phyloP scores from a whole-genome alignment of 2,888 invertebrate species.

The Cheilosia variabilis region DNA sequence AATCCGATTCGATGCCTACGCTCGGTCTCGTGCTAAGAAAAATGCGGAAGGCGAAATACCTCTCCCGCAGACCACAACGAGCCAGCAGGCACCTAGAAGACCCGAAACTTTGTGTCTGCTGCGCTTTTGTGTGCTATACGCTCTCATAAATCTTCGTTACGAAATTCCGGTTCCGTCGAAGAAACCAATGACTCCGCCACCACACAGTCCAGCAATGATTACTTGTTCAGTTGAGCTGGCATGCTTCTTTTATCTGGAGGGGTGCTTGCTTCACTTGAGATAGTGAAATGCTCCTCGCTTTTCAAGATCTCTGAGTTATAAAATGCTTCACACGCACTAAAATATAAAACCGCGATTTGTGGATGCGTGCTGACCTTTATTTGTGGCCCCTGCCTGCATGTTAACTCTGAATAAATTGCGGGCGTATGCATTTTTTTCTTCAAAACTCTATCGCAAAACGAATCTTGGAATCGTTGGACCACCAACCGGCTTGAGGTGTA shows the following conservation, averaged over 20 bases:
- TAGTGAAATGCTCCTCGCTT: constrained; percentile 51
- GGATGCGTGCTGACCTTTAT: constrained; percentile 56
- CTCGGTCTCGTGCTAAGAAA: constrained; percentile 4
- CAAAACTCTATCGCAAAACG: constrained; percentile 8
- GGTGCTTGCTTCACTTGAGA: constrained; percentile 51
- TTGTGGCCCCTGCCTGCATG: constrained; percentile 27
- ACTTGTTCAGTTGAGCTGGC: neutral
- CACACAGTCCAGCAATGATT: neutral
- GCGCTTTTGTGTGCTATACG: constrained; percentile 15
- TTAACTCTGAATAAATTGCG: constrained; percentile 53
- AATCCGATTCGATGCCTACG: constrained; percentile 50
- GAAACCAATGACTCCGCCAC: no score
- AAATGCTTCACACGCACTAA: constrained; percentile 70
- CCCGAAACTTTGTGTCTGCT: constrained; percentile 35
- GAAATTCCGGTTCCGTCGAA: constrained; percentile 57
- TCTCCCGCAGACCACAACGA: neutral
- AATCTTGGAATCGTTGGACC: constrained; percentile 13
- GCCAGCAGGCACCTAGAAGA: constrained; percentile 16
- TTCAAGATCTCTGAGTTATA: constrained; percentile 45
- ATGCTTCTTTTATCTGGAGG: constrained; percentile 41
- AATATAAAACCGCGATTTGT: constrained; percentile 47
- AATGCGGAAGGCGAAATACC: constrained; percentile 44
- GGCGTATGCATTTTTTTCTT: constrained; percentile 7
- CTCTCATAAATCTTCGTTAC: constrained; percentile 70
- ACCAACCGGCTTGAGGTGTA: constrained; percentile 32